phyloP scores from a whole-genome alignment of 2,888 invertebrate genomes.

The Ecliptopera silaceata region DNA sequence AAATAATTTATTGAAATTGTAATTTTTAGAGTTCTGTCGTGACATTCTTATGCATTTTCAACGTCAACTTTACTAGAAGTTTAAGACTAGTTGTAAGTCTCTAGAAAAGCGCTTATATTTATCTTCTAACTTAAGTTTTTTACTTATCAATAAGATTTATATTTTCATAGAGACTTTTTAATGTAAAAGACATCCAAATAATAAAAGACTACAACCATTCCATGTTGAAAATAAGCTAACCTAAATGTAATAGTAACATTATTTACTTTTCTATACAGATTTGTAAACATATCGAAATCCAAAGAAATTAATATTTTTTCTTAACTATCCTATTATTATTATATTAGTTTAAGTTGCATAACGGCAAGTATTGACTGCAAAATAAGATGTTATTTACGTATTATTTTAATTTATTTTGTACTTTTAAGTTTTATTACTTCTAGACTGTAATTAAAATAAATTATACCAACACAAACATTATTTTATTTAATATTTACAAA shows the following conservation, averaged over 20 bases:
- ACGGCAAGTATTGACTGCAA: conserved; percentile 2
- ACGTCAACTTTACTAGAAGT: too few relatives aligned
- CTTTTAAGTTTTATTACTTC: too few relatives aligned
- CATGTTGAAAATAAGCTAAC: neutral
- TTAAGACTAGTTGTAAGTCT: too few relatives aligned
- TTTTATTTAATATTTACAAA: too few relatives aligned
- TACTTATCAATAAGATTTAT: too few relatives aligned
- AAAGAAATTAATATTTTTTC: conserved; percentile 11
- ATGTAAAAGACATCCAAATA: conserved; percentile 10
- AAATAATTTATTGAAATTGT: too few relatives aligned
- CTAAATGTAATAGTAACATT: neutral
- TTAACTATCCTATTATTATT: neutral
- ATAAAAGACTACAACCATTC: conserved; percentile 8
- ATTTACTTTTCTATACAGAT: neutral
- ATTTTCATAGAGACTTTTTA: neutral
- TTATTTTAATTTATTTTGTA: neutral
- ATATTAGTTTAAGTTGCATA: neutral
- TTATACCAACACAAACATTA: too few relatives aligned
- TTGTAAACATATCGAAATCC: conserved; percentile 1
- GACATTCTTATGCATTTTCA: too few relatives aligned
- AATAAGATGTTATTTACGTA: neutral
- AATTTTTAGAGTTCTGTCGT: too few relatives aligned
- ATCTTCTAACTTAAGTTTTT: too few relatives aligned
- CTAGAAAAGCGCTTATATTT: too few relatives aligned
- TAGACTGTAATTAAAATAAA: too few relatives aligned